A percentile compares a stretch with the other conserved stretches of the same genome.
Evolutionary conservation across 2,797 vertebrate species (phyloP).

Genomic region (Mormyrus hasselquistii): DNA sequence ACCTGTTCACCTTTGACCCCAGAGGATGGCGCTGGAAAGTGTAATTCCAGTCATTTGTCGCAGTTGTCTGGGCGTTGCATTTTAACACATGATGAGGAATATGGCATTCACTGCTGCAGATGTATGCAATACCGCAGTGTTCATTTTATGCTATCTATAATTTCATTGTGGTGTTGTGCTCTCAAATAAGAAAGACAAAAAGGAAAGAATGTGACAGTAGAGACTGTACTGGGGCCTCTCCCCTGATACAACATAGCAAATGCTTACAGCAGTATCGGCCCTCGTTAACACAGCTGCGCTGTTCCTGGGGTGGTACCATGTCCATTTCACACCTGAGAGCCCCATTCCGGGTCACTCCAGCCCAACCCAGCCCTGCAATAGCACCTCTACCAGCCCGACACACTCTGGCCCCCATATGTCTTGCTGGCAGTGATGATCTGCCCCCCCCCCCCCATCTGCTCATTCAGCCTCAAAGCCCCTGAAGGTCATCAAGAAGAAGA

Average conservation of each 20-base stretch:
- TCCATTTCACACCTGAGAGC: not conserved
- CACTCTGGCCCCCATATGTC: constrained; percentile 1
- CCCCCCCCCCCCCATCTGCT: not conserved
- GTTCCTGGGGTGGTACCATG: not conserved
- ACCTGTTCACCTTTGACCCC: constrained; percentile 1
- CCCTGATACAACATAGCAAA: not conserved
- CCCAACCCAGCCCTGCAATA: not conserved
- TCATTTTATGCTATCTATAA: not conserved
- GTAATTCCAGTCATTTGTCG: not conserved
- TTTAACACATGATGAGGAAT: not conserved
- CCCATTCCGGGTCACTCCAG: not conserved
- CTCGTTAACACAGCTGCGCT: not conserved
- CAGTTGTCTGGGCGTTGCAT: not conserved
- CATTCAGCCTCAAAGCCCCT: not conserved
- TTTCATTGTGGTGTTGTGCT: not conserved
- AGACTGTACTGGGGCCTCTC: not conserved
- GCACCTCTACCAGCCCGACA: not conserved
- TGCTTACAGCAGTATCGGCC: not conserved
- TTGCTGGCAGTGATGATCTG: not conserved
- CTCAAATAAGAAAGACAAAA: not conserved
- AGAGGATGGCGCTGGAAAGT: not conserved
- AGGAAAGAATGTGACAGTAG: not conserved
- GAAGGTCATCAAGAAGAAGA: not conserved
- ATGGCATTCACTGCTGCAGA: not conserved
- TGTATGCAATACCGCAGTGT: no score